Evolutionary conservation across 1,140 invertebrate species (phyloP), one percentile per base, ranked within the genome.

Genomic region (Lethocerus indicus): DNA sequence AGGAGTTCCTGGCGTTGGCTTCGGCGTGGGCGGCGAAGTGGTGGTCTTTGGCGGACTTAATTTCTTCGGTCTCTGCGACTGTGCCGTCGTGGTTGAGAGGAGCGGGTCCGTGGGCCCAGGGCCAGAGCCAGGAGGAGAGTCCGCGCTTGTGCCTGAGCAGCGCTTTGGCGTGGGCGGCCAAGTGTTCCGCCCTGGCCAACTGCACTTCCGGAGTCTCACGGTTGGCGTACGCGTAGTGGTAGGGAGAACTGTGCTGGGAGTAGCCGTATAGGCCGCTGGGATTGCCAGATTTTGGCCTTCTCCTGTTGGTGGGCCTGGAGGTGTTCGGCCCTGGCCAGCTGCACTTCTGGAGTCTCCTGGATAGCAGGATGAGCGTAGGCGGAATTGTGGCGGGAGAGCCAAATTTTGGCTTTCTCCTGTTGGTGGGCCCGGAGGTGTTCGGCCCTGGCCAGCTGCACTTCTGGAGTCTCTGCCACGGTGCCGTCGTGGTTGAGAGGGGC

Each of bases 301-400:
- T 47, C 36, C 41, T 48, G 37, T 5, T 65, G 66, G 42, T 51
- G 36, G 54, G 72, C 71, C 16, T 69, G 67, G 47, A 67, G 62
- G 56, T 75, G 75, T 7, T 68, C 68, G n/a, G 71, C 68, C 56
- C 72, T 73, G 18, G 72, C 73, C 54, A 70, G 68, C 47, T 71
- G 69, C 3, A 76, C 74, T 55, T 74, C 56, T 50, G 61, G 54
- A 47, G 61, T 55, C 48, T 59, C 54, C 46, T 67, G 64, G 1
- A 70, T 65, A 42, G 50, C 63, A 32, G n/a, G n/a, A n/a, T n/a
- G n/a, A n/a, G n/a, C n/a, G n/a, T n/a, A n/a, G 37, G 55, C 56
- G 24, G 56, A n/a, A n/a, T n/a, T n/a, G n/a, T n/a, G n/a, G n/a
- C n/a, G n/a, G n/a, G n/a, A n/a, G n/a, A n/a, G n/a, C n/a, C n/a